A percentile compares a stretch with the other conserved stretches of the same genome.
These are phyloP conservation scores for Elephantulus edwardii DNA, from an alignment of 2,113 vertebrate species.

Conservation along the genomic window DNA sequence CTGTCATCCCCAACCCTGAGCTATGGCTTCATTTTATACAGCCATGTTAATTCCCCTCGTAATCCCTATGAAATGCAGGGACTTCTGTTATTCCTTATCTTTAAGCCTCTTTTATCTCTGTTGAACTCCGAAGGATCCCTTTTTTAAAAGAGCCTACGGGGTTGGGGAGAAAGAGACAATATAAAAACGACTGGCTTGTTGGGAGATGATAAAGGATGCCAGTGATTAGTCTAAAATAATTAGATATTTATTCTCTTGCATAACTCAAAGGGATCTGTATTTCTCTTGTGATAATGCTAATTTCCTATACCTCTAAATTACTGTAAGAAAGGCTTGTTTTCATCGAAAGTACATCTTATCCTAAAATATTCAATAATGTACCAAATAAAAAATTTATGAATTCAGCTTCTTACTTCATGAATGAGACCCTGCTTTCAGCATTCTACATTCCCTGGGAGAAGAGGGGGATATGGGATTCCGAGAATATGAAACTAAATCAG, in stretches of 20 bases:
- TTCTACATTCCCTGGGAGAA: background rate
- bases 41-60: constrained; percentile 62
- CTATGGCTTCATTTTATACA: constrained; percentile 56
- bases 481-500: background rate
- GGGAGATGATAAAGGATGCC: constrained; percentile 59
- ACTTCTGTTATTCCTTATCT: constrained; percentile 66
- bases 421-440: background rate
- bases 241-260: constrained; percentile 66
- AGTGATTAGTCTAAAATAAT: constrained; percentile 72
- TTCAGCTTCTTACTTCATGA: constrained; percentile 23
- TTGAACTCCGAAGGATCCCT: constrained; percentile 55
- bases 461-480: background rate
- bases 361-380: constrained; percentile 61
- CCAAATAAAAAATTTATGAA: constrained; percentile 57
- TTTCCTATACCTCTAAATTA: constrained; percentile 63
- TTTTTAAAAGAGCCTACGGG: constrained; percentile 50
- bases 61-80: constrained; percentile 64
- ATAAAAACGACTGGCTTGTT: constrained; percentile 43
- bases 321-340: constrained; percentile 48
- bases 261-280: constrained; percentile 58
- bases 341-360: constrained; percentile 26
- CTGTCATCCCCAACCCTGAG: constrained; percentile 52
- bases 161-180: constrained; percentile 19
- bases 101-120: constrained; percentile 69
- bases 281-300: constrained; percentile 51